These are phyloP conservation scores for Tenebrosternarchus preto DNA, from an alignment of 2,113 vertebrate species.

Conservation along the genomic window DNA sequence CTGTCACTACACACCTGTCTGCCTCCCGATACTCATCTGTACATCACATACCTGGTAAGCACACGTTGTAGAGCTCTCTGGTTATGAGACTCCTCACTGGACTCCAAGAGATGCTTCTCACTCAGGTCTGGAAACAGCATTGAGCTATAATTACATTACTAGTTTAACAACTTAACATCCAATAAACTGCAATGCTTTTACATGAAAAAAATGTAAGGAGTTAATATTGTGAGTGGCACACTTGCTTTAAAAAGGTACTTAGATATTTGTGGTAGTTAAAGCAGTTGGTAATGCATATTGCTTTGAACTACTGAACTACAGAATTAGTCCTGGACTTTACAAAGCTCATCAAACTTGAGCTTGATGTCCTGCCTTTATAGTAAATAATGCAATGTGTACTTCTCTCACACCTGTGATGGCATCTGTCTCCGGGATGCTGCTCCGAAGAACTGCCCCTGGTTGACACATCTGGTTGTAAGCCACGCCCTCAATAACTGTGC, in stretches of 20 bases:
- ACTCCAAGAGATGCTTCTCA: conserved; percentile 67
- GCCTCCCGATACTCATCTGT: background rate
- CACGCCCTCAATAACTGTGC: conserved; percentile 78
- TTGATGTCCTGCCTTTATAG: background rate
- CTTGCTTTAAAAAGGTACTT: background rate
- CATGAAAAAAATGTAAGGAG: background rate
- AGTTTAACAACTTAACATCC: no score
- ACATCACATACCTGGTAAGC: conserved; percentile 66
- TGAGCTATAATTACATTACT: background rate
- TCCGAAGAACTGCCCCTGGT: conserved; percentile 55
- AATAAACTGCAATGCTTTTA: background rate
- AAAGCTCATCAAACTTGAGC: background rate
- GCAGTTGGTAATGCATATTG: background rate
- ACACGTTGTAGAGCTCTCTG: conserved; percentile 61
- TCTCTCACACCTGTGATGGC: conserved; percentile 61
- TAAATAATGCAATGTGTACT: background rate
- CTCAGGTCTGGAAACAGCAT: conserved; percentile 61
- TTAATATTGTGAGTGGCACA: background rate
- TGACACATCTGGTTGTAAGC: conserved; percentile 74
- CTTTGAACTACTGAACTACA: background rate
- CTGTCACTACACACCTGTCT: background rate
- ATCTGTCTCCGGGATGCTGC: conserved; percentile 60
- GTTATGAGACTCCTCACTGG: conserved; percentile 53
- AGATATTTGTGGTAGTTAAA: background rate
- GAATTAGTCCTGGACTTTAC: background rate